phyloP scores from a whole-genome alignment of 2,888 invertebrate genomes.

The Ormyrus thymus region DNA sequence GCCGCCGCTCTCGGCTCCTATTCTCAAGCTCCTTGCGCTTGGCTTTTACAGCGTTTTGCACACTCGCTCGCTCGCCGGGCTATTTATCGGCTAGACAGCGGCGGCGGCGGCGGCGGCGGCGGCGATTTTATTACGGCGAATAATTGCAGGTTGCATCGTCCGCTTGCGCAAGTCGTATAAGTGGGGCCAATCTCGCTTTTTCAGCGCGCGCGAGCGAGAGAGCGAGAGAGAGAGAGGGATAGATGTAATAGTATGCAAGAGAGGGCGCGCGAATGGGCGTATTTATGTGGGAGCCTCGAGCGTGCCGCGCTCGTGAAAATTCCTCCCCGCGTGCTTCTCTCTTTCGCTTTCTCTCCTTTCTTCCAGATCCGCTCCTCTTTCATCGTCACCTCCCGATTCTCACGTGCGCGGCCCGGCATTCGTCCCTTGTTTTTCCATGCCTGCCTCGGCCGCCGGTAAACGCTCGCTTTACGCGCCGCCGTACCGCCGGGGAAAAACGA shows the following conservation, averaged over 20 bases:
- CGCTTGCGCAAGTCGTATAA: conserved; percentile 44
- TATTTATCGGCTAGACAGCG: conserved; percentile 64
- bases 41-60: conserved; percentile 61
- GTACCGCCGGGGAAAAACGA: conserved; percentile 33
- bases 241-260: conserved; percentile 61
- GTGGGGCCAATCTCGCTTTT: conserved; percentile 46
- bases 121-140: conserved; percentile 62
- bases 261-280: conserved; percentile 58
- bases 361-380: conserved; percentile 17
- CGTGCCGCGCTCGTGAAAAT: conserved; percentile 60
- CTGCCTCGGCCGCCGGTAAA: conserved; percentile 20
- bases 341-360: conserved; percentile 15
- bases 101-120: conserved; percentile 42
- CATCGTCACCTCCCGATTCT: conserved; percentile 54
- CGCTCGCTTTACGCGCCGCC: conserved; percentile 25
- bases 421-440: conserved; percentile 2
- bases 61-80: conserved; percentile 56
- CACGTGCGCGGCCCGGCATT: conserved; percentile 40
- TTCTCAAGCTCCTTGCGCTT: conserved; percentile 52
- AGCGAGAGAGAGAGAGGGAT: conserved; percentile 39
- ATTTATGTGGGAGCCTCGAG: conserved; percentile 60
- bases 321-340: conserved; percentile 45
- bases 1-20: conserved; percentile 53
- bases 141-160: conserved; percentile 60
- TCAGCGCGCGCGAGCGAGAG: conserved; percentile 33